Base-by-base conservation (phyloP, 1,140 invertebrate genomes). In the Leptonema lineaticorne region DNA sequence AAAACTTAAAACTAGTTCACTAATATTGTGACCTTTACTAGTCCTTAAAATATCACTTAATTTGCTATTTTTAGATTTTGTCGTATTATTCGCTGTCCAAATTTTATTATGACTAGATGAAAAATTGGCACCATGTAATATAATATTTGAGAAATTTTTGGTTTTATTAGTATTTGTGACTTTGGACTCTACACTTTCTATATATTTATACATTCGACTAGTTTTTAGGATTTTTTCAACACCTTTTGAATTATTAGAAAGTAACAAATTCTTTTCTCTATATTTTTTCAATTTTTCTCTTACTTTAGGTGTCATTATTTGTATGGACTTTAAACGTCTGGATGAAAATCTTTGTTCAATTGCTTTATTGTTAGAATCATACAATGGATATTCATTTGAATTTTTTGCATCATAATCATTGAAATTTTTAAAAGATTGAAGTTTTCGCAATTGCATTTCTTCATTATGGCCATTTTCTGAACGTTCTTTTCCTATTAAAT, bases 1-100 rank as follows among this genome's bases (percentile, higher is more conserved):
- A 45, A 46, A 73, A 30, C 50, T 48, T 11, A 66, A 20, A 11
- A 73, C 69, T 9, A 59, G 56, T 7, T 63, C 41, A 27, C 57
- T 69, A 9, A 73, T 45, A 46, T 73, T 71, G n/a, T 18, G 28
- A 18, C 18, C 5, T n/a, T 68, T 68, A 14, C 33, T 26, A 37
- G n/a, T 16, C 46, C 46, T 63, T n/a, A 63, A 27, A 27, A 59
- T 33, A n/a, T 50, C 24, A 7, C 37, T 30, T 65, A 53, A 28
- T 20, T 57, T 48, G 27, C 18, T 20, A 9, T 7, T 46, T 26
- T 20, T 30, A 6, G 22, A n/a, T 18, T 63, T 24, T 9, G 8
- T 4, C 5, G 24, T 45, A 26, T 16, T 24, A 45, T 45, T 63
- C 24, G 27, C 18, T 48, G 18, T 11, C 8, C 14, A 4, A 26